Percentiles rank a stretch among this genome's conserved stretches.
Conservation (phyloP, 1,140 invertebrate genomes). For the Copidosoma floridanum region DNA sequence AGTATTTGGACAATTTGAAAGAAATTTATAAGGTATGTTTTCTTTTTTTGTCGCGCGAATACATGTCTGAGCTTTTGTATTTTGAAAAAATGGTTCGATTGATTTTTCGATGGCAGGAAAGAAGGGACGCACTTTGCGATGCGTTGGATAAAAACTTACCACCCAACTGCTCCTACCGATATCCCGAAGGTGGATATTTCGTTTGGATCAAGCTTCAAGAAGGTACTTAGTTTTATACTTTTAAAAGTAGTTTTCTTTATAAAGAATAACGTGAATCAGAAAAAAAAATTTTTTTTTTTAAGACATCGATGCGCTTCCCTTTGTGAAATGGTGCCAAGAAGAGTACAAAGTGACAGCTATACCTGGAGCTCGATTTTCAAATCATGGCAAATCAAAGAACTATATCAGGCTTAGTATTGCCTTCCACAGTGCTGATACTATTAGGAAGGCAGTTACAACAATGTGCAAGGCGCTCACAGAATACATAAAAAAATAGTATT, state of each 20-base stretch:
- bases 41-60: not conserved
- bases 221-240: conserved; percentile 25
- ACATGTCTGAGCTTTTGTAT: not conserved
- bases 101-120: conserved; percentile 40
- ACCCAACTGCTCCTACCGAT: conserved; percentile 47
- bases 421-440: conserved; percentile 48
- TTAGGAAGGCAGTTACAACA: conserved; percentile 35
- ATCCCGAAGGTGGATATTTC: conserved; percentile 61
- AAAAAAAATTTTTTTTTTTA: conserved; percentile 16
- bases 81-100: not conserved
- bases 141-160: conserved; percentile 52
- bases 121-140: conserved; percentile 52
- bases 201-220: conserved; percentile 59
- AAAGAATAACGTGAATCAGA: too few relatives aligned
- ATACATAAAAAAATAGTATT: conserved; percentile 34
- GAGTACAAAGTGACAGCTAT: conserved; percentile 54
- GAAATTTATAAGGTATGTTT: conserved; percentile 49
- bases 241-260: not conserved
- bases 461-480: conserved; percentile 41
- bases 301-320: conserved; percentile 43
- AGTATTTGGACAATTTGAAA: conserved; percentile 52
- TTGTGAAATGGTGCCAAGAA: conserved; percentile 48
- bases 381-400: conserved; percentile 44
- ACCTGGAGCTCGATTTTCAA: conserved; percentile 54
- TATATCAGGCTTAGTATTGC: conserved; percentile 54